Percentiles rank a stretch among this genome's conserved stretches.
Evolutionary conservation across 1,140 invertebrate species (phyloP).

Genomic region (Ceratoteleas bidentatus): DNA sequence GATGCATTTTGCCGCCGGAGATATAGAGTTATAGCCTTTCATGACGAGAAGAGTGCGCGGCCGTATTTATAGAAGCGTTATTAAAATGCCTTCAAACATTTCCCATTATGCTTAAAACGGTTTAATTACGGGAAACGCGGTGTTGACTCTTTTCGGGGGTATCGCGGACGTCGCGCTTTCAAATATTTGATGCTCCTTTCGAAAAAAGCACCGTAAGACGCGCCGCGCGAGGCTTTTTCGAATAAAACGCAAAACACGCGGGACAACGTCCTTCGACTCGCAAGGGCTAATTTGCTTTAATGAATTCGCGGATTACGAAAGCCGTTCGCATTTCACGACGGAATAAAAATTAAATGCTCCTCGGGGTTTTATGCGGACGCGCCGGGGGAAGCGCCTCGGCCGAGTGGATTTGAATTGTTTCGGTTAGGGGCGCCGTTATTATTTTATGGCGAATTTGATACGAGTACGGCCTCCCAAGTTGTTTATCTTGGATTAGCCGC

Average conservation of each 20-base stretch:
- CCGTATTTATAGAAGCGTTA: conserved; percentile 65
- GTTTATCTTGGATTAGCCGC: not conserved
- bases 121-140: conserved; percentile 65
- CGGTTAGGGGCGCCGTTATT: not conserved
- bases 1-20: conserved; percentile 55
- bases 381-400: not conserved
- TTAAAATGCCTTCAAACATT: conserved; percentile 65
- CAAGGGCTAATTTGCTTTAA: conserved; percentile 26
- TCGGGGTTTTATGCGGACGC: conserved; percentile 2
- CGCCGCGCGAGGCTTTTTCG: conserved; percentile 13
- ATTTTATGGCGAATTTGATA: not conserved
- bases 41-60: conserved; percentile 18
- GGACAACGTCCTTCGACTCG: conserved; percentile 10
- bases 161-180: conserved; percentile 46
- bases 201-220: conserved; percentile 27
- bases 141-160: conserved; percentile 51
- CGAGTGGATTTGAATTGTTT: conserved; percentile 1
- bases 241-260: conserved; percentile 10
- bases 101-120: conserved; percentile 61
- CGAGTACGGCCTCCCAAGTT: not conserved
- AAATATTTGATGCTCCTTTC: conserved; percentile 58
- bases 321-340: conserved; percentile 10
- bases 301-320: conserved; percentile 32
- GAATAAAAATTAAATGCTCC: conserved; percentile 17
- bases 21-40: conserved; percentile 59